Evolutionary conservation across 2,113 vertebrate genomes (phyloP).

Genomic region (Miniopterus natalensis): DNA sequence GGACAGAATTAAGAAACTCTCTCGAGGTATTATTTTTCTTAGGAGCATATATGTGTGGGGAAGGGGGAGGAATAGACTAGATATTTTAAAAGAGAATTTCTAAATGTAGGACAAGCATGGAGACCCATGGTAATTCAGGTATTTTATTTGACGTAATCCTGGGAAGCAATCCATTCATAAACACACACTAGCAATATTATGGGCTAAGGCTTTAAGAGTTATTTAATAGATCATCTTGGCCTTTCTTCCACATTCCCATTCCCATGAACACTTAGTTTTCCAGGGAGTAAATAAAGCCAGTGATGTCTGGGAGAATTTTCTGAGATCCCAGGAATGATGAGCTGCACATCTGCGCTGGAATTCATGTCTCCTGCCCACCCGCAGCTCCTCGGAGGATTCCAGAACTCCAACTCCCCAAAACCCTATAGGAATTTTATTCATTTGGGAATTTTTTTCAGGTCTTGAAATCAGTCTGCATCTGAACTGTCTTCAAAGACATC

Average conservation of each 20-base stretch:
- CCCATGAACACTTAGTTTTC: not conserved
- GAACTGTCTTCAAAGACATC: conserved; percentile 33
- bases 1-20: not conserved
- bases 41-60: not conserved
- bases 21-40: not conserved
- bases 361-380: not conserved
- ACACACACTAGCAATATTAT: not conserved
- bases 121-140: not conserved
- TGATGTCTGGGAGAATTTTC: not conserved
- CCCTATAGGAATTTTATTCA: not conserved
- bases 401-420: not conserved
- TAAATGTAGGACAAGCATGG: not conserved
- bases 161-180: not conserved
- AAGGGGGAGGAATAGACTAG: fast-evolving
- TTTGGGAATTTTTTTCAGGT: not conserved
- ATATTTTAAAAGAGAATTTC: not conserved
- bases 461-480: conserved; percentile 19
- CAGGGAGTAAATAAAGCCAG: not conserved
- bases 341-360: not conserved
- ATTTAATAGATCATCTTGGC: not conserved
- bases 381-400: not conserved
- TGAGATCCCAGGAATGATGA: not conserved
- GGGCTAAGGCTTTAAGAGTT: not conserved
- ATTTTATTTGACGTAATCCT: not conserved
- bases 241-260: not conserved